These are phyloP conservation scores for Conistra vaccinii DNA, from an alignment of 2,888 invertebrate genomes.

Conservation along the genomic window DNA sequence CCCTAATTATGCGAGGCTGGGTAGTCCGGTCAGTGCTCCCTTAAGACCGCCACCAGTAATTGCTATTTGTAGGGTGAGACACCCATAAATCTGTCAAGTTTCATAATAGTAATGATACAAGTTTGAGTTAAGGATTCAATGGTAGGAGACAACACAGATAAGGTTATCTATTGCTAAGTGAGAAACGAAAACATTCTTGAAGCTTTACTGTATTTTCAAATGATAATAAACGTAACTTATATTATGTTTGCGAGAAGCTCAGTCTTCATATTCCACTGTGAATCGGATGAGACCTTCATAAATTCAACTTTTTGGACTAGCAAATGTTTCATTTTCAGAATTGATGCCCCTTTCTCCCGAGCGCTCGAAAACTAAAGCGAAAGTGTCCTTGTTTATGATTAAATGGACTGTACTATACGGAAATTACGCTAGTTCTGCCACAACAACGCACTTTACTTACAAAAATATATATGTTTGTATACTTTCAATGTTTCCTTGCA, in stretches of 20 bases:
- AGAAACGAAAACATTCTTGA: background rate
- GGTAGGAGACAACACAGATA: slow-evolving; percentile 1
- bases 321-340: slow-evolving; percentile 58
- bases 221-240: slow-evolving; percentile 26
- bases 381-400: slow-evolving; percentile 51
- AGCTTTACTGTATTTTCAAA: slow-evolving; percentile 22
- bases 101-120: slow-evolving; percentile 12
- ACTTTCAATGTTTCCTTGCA: slow-evolving; percentile 35
- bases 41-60: slow-evolving; percentile 27
- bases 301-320: slow-evolving; percentile 54
- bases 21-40: slow-evolving; percentile 29
- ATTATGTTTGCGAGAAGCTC: slow-evolving; percentile 2
- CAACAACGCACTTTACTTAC: slow-evolving; percentile 36
- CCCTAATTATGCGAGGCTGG: slow-evolving; percentile 39
- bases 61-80: slow-evolving; percentile 26
- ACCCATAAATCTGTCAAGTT: slow-evolving; percentile 17
- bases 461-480: slow-evolving; percentile 25
- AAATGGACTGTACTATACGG: slow-evolving; percentile 45
- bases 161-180: background rate
- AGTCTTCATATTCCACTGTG: slow-evolving; percentile 21
- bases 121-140: slow-evolving; percentile 10
- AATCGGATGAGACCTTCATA: slow-evolving; percentile 50
- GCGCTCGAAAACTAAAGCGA: slow-evolving; percentile 44
- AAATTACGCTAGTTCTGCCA: slow-evolving; percentile 47
- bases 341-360: slow-evolving; percentile 46